Percentiles rank a stretch among this genome's conserved stretches.
phyloP scores from a whole-genome alignment of 2,113 vertebrate genomes.

The Pterophyllum scalare region DNA sequence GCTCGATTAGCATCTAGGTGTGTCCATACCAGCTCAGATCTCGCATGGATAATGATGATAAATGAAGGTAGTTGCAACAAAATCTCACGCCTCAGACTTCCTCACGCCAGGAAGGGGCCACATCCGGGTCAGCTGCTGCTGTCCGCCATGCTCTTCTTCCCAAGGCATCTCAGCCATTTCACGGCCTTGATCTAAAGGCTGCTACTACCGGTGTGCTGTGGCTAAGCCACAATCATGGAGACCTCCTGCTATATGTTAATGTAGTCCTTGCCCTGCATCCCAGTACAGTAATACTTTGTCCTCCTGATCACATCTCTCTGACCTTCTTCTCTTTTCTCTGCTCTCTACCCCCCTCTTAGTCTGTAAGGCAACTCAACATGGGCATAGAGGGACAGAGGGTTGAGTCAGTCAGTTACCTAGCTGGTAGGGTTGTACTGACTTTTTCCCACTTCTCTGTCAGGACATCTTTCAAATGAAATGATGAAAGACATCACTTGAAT shows the following conservation, averaged over 20 bases:
- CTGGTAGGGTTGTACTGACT: conserved; percentile 35
- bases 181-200: conserved; percentile 29
- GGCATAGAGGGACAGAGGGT: conserved; percentile 52
- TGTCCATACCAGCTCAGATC: conserved; percentile 45
- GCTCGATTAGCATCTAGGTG: conserved; percentile 56
- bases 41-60: conserved; percentile 35
- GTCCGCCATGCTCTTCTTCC: conserved; percentile 41
- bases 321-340: conserved; percentile 27
- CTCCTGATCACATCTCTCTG: conserved; percentile 36
- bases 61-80: conserved; percentile 63
- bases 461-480: conserved; percentile 48
- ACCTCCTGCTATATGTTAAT: conserved; percentile 35
- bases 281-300: conserved; percentile 28
- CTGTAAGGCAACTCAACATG: conserved; percentile 78
- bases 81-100: conserved; percentile 53
- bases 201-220: background rate
- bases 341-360: conserved; percentile 46
- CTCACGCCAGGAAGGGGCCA: conserved; percentile 46
- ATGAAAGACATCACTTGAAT: conserved; percentile 48
- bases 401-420: conserved; percentile 31
- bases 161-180: conserved; percentile 49
- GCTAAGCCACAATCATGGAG: conserved; percentile 28
- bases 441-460: conserved; percentile 31
- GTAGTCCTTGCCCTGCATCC: conserved; percentile 32
- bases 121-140: conserved; percentile 42